Conservation (phyloP, 2,888 invertebrate species). For the Tineola bisselliella region DNA sequence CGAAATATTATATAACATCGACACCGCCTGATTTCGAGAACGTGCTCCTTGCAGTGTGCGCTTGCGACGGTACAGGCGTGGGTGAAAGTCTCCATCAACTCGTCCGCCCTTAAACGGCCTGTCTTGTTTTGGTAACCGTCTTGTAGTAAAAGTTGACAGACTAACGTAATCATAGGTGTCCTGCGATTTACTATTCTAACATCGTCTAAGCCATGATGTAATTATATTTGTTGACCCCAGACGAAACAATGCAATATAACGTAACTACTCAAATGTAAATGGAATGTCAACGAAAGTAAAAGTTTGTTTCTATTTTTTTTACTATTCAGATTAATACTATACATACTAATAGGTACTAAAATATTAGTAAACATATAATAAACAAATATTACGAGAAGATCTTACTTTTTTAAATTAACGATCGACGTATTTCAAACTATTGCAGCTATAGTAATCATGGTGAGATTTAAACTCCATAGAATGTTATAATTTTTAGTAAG, state of each 20-base stretch:
- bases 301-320: background rate
- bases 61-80: constrained; percentile 18
- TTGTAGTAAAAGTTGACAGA: constrained; percentile 17
- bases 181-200: constrained; percentile 10
- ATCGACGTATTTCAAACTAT: no score
- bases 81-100: constrained; percentile 38
- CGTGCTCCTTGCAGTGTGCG: background rate
- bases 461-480: no score
- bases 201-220: background rate
- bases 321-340: background rate
- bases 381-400: no score
- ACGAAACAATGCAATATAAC: background rate
- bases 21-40: background rate
- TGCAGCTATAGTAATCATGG: no score
- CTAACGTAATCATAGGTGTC: constrained; percentile 6
- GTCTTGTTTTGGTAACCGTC: constrained; percentile 26
- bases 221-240: background rate
- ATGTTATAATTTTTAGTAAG: no score
- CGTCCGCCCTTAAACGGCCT: constrained; percentile 27
- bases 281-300: background rate
- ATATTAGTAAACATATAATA: no score
- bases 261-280: background rate
- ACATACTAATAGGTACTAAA: background rate
- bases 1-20: background rate
- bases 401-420: no score